Percentiles rank a stretch among this genome's conserved stretches.
These are phyloP conservation scores for Potamarius usumacintae DNA, from an alignment of 2,113 vertebrate species.

Conservation along the genomic window DNA sequence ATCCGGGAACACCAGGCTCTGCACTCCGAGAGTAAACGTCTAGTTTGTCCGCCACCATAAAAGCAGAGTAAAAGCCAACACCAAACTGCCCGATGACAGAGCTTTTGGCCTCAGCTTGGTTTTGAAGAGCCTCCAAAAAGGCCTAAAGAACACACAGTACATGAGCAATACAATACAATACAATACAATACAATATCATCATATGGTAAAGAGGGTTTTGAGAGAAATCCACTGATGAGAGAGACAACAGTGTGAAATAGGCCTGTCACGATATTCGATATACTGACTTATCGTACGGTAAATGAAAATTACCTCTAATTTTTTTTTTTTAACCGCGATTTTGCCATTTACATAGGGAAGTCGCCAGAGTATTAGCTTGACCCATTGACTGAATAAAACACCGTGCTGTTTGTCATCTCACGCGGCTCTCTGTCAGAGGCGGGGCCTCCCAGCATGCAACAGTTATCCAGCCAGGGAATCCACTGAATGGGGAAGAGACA, in stretches of 20 bases:
- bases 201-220: background rate
- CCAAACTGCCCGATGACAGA: slow-evolving; percentile 97
- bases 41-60: slow-evolving; percentile 91
- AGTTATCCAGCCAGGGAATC: too few relatives aligned
- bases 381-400: too few relatives aligned
- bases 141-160: slow-evolving; percentile 70
- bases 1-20: slow-evolving; percentile 71
- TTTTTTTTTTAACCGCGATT: too few relatives aligned
- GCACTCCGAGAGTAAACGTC: slow-evolving; percentile 86
- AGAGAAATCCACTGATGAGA: background rate
- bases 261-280: too few relatives aligned
- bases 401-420: too few relatives aligned
- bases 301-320: too few relatives aligned
- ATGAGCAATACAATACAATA: background rate
- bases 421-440: too few relatives aligned
- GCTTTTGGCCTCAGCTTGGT: slow-evolving; percentile 84
- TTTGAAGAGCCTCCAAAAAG: slow-evolving; percentile 88
- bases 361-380: too few relatives aligned
- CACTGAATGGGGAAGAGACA: too few relatives aligned
- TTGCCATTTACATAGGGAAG: too few relatives aligned
- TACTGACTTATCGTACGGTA: too few relatives aligned
- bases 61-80: slow-evolving; percentile 96
- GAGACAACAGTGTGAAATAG: background rate
- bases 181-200: background rate
- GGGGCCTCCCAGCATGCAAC: too few relatives aligned